Percentiles rank a stretch among this genome's conserved stretches.
These are phyloP conservation scores for Boloria selene DNA, from an alignment of 2,888 invertebrate species.

Conservation along the genomic window DNA sequence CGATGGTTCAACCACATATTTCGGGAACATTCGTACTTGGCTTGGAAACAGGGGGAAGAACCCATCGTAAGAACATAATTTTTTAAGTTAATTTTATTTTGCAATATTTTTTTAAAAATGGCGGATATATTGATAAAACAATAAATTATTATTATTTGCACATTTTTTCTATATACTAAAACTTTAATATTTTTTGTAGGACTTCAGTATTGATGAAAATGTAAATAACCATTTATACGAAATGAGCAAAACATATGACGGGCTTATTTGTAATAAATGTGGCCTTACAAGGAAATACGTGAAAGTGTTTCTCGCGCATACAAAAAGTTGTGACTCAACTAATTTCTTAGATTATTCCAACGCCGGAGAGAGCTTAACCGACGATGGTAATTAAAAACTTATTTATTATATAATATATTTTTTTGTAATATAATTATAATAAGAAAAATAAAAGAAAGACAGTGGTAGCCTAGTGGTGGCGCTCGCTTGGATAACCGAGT, in stretches of 20 bases:
- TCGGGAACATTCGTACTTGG: conserved; percentile 56
- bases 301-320: conserved; percentile 48
- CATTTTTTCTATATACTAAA: not conserved
- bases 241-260: conserved; percentile 42
- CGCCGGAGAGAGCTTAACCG: conserved; percentile 17
- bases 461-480: no score
- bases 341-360: conserved; percentile 4
- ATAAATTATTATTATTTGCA: not conserved
- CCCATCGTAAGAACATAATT: conserved; percentile 73
- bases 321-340: conserved; percentile 34
- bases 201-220: conserved; percentile 41
- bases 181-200: conserved; percentile 39
- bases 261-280: conserved; percentile 49
- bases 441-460: no score
- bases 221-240: conserved; percentile 42
- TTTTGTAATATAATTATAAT: no score
- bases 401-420: no score
- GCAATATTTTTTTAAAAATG: no score
- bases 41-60: conserved; percentile 60
- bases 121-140: no score
- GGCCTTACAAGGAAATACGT: conserved; percentile 52
- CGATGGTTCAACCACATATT: conserved; percentile 55
- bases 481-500: no score
- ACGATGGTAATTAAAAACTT: not conserved
- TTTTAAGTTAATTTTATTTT: not conserved